These are phyloP conservation scores for Elaphurus davidianus DNA, from an alignment of 2,113 vertebrate species.

Conservation along the genomic window DNA sequence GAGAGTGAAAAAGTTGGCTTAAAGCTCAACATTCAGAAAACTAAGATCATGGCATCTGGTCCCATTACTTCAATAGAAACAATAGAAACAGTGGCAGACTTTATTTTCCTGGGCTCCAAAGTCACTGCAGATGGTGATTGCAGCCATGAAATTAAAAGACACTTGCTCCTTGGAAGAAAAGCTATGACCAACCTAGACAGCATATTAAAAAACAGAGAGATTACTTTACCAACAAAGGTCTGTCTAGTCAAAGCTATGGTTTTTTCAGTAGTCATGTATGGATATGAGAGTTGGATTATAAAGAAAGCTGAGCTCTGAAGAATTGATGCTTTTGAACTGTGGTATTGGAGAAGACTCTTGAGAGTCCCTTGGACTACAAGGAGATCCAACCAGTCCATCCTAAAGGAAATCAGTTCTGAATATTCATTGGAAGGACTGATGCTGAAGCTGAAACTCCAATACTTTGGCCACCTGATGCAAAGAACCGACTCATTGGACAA, in stretches of 20 bases:
- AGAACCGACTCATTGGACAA: neutral
- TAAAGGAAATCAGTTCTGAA: no score
- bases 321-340: neutral
- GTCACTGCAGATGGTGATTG: neutral
- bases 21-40: neutral
- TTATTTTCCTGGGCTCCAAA: neutral
- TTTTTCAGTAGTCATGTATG: neutral
- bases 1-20: neutral
- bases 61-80: neutral
- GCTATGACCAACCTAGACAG: neutral
- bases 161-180: neutral
- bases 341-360: neutral
- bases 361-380: neutral
- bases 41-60: neutral
- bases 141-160: neutral
- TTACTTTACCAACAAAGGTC: neutral
- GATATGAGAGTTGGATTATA: neutral
- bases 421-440: neutral
- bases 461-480: neutral
- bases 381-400: no score
- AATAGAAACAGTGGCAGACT: neutral
- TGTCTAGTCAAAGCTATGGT: neutral
- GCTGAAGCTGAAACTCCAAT: neutral
- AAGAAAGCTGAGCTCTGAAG: neutral
- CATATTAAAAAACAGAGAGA: neutral